Evolutionary conservation across 2,113 vertebrate species (phyloP).

Genomic region (Tragelaphus imberbis): DNA sequence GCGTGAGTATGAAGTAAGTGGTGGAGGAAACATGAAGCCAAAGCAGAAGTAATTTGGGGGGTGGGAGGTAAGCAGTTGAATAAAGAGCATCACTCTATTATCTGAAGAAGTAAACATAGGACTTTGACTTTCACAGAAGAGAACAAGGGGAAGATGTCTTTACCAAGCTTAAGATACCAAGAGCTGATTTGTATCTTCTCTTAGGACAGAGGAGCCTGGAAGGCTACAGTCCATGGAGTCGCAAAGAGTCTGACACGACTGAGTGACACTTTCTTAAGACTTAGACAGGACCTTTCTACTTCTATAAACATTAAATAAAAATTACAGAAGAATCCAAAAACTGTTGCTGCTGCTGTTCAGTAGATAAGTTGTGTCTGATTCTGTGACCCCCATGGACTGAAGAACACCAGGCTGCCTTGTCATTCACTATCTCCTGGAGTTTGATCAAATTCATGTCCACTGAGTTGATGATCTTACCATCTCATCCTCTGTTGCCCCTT

Average conservation of each 20-base stretch:
- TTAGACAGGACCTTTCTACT: background rate
- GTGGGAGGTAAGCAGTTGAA: fast-evolving
- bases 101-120: background rate
- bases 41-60: background rate
- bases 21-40: background rate
- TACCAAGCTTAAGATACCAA: background rate
- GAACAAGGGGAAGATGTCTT: background rate
- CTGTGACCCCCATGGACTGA: background rate
- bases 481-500: background rate
- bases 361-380: background rate
- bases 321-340: background rate
- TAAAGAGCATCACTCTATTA: background rate
- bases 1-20: background rate
- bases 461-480: background rate
- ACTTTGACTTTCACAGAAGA: background rate
- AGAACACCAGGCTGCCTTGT: background rate
- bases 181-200: background rate
- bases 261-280: background rate
- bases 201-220: background rate
- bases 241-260: background rate
- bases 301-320: background rate
- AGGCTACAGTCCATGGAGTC: background rate
- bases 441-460: background rate
- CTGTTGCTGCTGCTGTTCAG: background rate
- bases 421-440: background rate